Percentiles rank a stretch among this genome's conserved stretches.
Conservation (phyloP, 2,113 vertebrate genomes). For the Thymallus thymallus region DNA sequence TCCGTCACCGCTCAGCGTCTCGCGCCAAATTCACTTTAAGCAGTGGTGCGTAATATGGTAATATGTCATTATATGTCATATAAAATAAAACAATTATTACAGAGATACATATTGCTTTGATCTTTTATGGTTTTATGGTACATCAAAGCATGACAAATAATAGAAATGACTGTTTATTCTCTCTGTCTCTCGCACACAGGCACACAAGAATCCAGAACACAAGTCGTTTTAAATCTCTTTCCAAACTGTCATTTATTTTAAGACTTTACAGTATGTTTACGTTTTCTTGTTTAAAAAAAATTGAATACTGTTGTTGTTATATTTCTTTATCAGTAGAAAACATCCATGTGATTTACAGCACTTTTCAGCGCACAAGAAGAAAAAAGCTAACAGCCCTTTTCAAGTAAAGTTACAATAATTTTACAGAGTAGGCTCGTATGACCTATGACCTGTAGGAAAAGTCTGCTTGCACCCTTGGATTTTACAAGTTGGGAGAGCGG, state of each 20-base stretch:
- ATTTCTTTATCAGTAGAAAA: slow-evolving; percentile 74
- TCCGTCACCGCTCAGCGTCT: neutral
- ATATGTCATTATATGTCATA: no score
- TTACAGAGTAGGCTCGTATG: slow-evolving; percentile 54
- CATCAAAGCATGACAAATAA: neutral
- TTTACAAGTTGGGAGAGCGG: slow-evolving; percentile 49
- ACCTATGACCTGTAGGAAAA: slow-evolving; percentile 58
- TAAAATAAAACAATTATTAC: no score
- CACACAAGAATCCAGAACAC: no score
- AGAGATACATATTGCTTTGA: no score
- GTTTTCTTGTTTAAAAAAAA: slow-evolving; percentile 75
- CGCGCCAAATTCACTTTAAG: neutral
- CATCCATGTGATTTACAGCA: slow-evolving; percentile 71
- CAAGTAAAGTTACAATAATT: slow-evolving; percentile 57
- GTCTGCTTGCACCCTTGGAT: slow-evolving; percentile 59
- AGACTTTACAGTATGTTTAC: slow-evolving; percentile 75
- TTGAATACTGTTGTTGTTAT: slow-evolving; percentile 67
- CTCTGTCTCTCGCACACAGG: no score
- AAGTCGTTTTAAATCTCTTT: slow-evolving; percentile 54
- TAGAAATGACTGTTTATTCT: neutral
- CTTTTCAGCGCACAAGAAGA: slow-evolving; percentile 61
- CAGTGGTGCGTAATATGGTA: neutral
- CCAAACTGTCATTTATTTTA: slow-evolving; percentile 76
- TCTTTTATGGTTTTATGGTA: no score
- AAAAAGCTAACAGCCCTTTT: slow-evolving; percentile 5